A percentile compares a stretch with the other conserved stretches of the same genome.
Evolutionary conservation across 2,113 vertebrate genomes (phyloP).

Genomic region (Taurulus bubalis): DNA sequence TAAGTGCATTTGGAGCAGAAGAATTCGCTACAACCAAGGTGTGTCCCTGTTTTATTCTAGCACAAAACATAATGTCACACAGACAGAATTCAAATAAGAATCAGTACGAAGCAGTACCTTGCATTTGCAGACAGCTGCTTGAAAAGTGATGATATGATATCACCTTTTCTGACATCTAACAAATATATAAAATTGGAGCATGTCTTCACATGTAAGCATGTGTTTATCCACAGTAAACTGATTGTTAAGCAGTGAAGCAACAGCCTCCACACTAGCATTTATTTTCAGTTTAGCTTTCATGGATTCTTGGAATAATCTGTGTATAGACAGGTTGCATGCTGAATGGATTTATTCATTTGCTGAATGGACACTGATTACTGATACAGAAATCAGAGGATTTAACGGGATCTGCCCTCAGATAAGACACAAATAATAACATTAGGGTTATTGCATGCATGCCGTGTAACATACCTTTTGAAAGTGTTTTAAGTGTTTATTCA

Average conservation of each 20-base stretch:
- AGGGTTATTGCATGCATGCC: background rate
- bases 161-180: background rate
- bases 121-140: background rate
- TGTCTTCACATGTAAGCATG: constrained; percentile 27
- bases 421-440: background rate
- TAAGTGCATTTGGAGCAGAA: constrained; percentile 27
- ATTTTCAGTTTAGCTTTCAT: constrained; percentile 48
- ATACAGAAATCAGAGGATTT: constrained; percentile 41
- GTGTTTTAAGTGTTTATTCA: constrained; percentile 5
- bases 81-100: constrained; percentile 11
- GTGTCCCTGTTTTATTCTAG: constrained; percentile 21
- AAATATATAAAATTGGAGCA: constrained; percentile 12
- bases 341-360: constrained; percentile 62
- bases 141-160: background rate
- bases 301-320: constrained; percentile 49
- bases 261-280: constrained; percentile 21
- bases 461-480: background rate
- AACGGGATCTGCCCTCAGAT: constrained; percentile 28
- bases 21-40: background rate
- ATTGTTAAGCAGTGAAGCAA: constrained; percentile 19
- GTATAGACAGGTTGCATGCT: constrained; percentile 35
- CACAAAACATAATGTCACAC: constrained; percentile 4
- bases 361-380: constrained; percentile 60
- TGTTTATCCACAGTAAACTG: constrained; percentile 33
- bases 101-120: background rate